Percentiles rank a stretch among this genome's conserved stretches.
These are phyloP conservation scores for Podabrus alpinus DNA, from an alignment of 2,888 invertebrate species.

Conservation along the genomic window DNA sequence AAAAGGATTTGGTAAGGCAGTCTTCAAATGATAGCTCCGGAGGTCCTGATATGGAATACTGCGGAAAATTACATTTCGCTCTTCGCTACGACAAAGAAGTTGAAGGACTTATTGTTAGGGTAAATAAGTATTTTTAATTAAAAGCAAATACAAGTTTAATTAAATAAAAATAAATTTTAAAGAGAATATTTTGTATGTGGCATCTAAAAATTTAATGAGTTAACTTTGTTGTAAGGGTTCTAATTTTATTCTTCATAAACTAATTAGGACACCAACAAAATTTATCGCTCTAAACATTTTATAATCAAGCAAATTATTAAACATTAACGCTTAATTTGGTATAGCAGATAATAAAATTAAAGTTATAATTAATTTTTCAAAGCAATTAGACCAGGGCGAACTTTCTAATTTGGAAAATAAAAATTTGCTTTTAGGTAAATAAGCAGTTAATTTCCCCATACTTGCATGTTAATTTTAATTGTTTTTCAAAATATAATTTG, in stretches of 20 bases:
- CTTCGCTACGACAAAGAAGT: conserved; percentile 81
- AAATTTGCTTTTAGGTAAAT: not conserved
- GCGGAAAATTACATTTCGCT: conserved; percentile 81
- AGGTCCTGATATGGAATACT: conserved; percentile 69
- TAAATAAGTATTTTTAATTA: conserved; percentile 48
- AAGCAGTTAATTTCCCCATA: not conserved
- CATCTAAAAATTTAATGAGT: not conserved
- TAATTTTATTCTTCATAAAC: not conserved
- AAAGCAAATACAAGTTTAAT: not conserved
- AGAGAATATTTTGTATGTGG: not conserved
- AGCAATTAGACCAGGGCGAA: not conserved
- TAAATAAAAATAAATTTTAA: not conserved
- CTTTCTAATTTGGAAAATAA: not conserved
- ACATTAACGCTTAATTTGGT: not conserved
- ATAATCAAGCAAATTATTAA: not conserved
- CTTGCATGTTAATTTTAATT: not conserved
- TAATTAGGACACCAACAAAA: not conserved
- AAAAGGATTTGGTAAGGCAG: conserved; percentile 73
- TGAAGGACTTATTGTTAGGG: conserved; percentile 79
- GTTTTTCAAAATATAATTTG: not conserved
- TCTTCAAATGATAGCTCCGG: conserved; percentile 72
- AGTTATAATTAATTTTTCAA: not conserved
- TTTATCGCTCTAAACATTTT: not conserved
- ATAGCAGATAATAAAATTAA: not conserved
- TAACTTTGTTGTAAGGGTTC: not conserved